phyloP scores from a whole-genome alignment of 1,140 invertebrate genomes.

The Calycopis cecrops region DNA sequence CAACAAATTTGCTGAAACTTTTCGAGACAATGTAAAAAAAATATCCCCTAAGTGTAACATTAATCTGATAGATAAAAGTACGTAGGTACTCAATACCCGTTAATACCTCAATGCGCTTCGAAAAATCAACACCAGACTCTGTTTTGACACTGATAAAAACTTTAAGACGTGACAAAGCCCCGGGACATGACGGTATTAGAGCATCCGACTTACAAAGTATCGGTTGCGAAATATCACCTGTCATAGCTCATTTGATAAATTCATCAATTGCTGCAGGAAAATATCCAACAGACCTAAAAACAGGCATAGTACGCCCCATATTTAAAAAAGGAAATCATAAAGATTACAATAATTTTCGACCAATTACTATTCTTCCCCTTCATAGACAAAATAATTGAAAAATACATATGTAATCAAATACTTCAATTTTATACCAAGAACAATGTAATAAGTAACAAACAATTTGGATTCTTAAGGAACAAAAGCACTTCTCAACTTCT shows the following conservation, averaged over 20 bases:
- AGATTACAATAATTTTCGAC: background rate
- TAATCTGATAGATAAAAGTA: background rate
- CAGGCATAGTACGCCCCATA: background rate
- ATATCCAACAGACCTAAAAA: constrained; percentile 4
- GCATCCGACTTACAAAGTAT: no score
- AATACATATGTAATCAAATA: background rate
- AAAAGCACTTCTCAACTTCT: constrained; percentile 6
- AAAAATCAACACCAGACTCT: background rate
- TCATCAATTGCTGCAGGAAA: background rate
- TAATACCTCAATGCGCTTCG: background rate
- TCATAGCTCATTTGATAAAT: background rate
- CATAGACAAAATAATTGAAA: constrained; percentile 1
- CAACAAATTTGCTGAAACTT: background rate
- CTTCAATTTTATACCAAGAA: background rate
- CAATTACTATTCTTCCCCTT: background rate
- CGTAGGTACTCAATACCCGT: no score
- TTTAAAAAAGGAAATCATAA: background rate
- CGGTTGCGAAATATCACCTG: no score
- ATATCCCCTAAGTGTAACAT: background rate
- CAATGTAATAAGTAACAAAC: background rate
- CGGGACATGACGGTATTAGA: background rate
- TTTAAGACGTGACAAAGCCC: background rate
- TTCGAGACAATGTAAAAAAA: background rate
- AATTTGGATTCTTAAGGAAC: background rate
- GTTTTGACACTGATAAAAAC: background rate